Evolutionary conservation across 2,797 vertebrate species (phyloP), one percentile per base, ranked within the genome.

Genomic region (Mormyrus proboscirostris): DNA sequence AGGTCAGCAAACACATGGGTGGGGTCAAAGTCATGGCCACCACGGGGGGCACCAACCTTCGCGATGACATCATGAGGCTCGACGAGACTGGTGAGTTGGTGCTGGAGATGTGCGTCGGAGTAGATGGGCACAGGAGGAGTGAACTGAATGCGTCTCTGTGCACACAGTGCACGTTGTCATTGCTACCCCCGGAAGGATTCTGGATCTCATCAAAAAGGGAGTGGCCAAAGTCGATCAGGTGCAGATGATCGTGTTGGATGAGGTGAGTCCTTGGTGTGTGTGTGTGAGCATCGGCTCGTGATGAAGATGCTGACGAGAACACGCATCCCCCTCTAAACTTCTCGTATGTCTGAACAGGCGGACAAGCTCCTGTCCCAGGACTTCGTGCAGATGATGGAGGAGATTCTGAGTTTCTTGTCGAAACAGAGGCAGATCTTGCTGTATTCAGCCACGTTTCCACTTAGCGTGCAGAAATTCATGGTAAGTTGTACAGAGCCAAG

Each of bases 1-100:
- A 99, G 96, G 98, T 99, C 96, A 99, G 99, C 97, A 99, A 99
- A 96, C 98, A 99, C 94, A 99, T 99, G 98, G 99, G 98, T 91
- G 98, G 98, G 92, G 98, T 99, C 92, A 99, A 99, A 96, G 99
- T 99, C 91, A 99, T 99, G 98, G 99, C 98, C 92, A 99, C 98
- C 90, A 99, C 99, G 1, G 99, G 99, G 94, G 99, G 99, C 94
- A 99, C 98, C 94, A 99, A 99, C 95, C 95, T 99, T 90, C 97
- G 99, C 55, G 99, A 99, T 94, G 99, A 99, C 93, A 99, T 99
- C 93, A 98, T 99, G 97, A 97, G 98, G 93, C 98, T 99, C 50
- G 99, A 99, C 89, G 99, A 99, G 94, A 99, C 99, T 73, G 99
- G 99, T 99, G 88, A 91, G 93, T 84, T 55, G 2, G 19, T 19